Evolutionary conservation across 2,888 invertebrate genomes (phyloP), one percentile per base, ranked within the genome.

Genomic region (Orchestes rusci): DNA sequence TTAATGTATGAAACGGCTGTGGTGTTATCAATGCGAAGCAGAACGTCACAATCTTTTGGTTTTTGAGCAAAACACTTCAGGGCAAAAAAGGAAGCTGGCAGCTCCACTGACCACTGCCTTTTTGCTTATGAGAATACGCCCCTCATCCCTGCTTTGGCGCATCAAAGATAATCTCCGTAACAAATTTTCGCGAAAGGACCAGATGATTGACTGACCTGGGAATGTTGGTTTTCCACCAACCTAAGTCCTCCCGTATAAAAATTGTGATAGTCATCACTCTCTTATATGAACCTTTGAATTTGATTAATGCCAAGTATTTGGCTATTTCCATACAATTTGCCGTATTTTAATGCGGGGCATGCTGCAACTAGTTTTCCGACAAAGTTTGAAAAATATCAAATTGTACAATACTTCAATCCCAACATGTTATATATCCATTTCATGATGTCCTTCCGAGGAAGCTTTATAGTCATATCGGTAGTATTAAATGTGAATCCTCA

Each of bases 281-380:
- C 12, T n/a, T 35, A 35, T 35, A 35, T 18, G 4, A 4, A 8
- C 35, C 35, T 4, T 35, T 18, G 4, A 19, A 35, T 35, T 5
- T 17, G 17, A 4, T 35, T 35, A 35, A 18, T 13, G 33, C 33
- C 13, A 33, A 16, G n/a, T 35, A 35, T 35, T 35, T 35, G 2
- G 35, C 35, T n/a, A 17, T 18, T 35, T 35, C 35, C 17, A 35
- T 17, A 35, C 35, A 35, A 18, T 35, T 35, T 35, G 4, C 35
- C 35, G 12, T 35, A 35, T 19, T 35, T 35, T 18, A 35, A 4
- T 18, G 18, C 35, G n/a, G 43, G 38, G 31, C 32, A 40, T 4
- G 43, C 37, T 4, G 43, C 31, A 16, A 42, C 31, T 19, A 42
- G 19, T 36, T 36, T 28, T n/a, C 42, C 42, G 10, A 42, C 29